These are phyloP conservation scores for Allolobophora icterica DNA, from an alignment of 2,888 invertebrate species.

Conservation along the genomic window DNA sequence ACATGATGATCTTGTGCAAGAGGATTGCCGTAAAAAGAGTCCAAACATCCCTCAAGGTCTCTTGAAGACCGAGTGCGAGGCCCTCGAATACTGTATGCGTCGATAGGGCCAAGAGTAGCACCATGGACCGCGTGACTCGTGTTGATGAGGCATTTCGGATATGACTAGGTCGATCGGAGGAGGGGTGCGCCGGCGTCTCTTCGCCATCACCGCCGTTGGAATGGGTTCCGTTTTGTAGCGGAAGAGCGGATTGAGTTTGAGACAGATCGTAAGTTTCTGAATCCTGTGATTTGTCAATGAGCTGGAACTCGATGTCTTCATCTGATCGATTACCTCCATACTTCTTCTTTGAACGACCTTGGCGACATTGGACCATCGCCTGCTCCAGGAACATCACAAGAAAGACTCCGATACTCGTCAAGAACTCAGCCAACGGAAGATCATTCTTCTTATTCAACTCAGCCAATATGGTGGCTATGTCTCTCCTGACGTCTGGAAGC, in stretches of 20 bases:
- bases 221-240: neutral
- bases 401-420: conserved; percentile 59
- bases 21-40: conserved; percentile 63
- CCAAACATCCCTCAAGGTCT: conserved; percentile 58
- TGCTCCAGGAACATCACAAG: conserved; percentile 51
- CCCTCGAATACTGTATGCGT: conserved; percentile 69
- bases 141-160: neutral
- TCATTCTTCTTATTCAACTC: conserved; percentile 39
- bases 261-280: neutral
- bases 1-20: conserved; percentile 69
- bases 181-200: conserved; percentile 9
- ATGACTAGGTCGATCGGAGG: neutral
- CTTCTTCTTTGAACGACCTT: neutral
- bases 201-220: conserved; percentile 27
- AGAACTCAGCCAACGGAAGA: conserved; percentile 60
- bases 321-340: neutral
- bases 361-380: neutral
- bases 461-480: conserved; percentile 50
- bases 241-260: neutral
- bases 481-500: conserved; percentile 61
- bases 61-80: conserved; percentile 65
- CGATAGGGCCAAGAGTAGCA: conserved; percentile 56
- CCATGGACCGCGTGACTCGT: conserved; percentile 45
- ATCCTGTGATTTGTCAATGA: neutral
- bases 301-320: neutral